Percentiles rank a stretch among this genome's conserved stretches.
Evolutionary conservation across 2,113 vertebrate genomes (phyloP).

Genomic region (Salvelinus fontinalis): DNA sequence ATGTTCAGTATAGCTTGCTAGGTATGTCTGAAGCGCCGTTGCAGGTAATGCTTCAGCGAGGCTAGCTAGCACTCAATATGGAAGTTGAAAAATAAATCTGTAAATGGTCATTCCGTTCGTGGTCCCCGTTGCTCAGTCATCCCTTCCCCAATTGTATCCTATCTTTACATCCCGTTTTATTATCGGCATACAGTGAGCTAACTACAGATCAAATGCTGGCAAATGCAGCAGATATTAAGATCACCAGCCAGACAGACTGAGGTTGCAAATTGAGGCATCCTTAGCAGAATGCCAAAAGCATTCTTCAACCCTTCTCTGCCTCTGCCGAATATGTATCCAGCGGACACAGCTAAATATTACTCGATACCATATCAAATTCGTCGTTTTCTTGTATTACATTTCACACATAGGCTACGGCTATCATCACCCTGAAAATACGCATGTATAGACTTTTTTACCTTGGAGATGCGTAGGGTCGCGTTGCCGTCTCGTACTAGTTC

Average conservation of each 20-base stretch:
- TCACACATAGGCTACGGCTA: background rate
- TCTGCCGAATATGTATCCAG: slow-evolving; percentile 27
- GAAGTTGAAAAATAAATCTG: slow-evolving; percentile 19
- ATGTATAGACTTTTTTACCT: slow-evolving; percentile 61
- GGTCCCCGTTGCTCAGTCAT: background rate
- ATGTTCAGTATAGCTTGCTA: too few relatives aligned
- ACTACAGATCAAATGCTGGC: background rate
- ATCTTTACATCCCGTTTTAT: background rate
- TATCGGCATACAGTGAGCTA: background rate
- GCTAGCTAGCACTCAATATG: background rate
- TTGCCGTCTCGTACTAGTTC: slow-evolving; percentile 56
- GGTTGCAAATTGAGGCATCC: slow-evolving; percentile 56
- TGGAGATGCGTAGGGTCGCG: slow-evolving; percentile 55
- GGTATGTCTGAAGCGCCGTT: background rate
- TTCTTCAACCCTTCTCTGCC: slow-evolving; percentile 1
- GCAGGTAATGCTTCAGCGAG: background rate
- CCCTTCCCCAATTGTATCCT: background rate
- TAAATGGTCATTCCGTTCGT: slow-evolving; percentile 7
- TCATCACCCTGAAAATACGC: background rate
- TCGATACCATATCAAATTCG: background rate
- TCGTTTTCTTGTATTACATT: background rate
- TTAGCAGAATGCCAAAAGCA: slow-evolving; percentile 38
- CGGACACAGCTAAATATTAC: background rate
- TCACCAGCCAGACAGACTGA: background rate
- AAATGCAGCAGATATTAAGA: background rate